phyloP scores from a whole-genome alignment of 1,140 invertebrate species.

The Parasteatoda tepidariorum region DNA sequence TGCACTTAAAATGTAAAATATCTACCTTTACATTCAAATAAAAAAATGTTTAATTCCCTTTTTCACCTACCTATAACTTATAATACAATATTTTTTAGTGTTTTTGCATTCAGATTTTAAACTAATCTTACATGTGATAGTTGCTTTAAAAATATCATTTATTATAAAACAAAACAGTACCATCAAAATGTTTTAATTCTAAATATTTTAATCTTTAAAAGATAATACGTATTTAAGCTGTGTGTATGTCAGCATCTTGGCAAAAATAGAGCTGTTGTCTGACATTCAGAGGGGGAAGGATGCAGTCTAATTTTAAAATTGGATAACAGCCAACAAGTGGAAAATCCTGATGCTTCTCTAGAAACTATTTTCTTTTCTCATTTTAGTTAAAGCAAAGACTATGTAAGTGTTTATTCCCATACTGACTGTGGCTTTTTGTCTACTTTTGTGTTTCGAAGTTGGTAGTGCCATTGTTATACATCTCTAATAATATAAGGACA shows the following conservation, averaged over 20 bases:
- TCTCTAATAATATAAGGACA: background rate
- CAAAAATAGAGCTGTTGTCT: slow-evolving; percentile 53
- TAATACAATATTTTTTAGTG: too few species aligned
- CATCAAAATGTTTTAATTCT: too few species aligned
- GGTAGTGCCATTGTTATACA: slow-evolving; percentile 41
- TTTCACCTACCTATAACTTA: too few species aligned
- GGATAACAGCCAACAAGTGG: slow-evolving; percentile 16
- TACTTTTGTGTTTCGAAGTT: slow-evolving; percentile 9
- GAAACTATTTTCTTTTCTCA: slow-evolving; percentile 25
- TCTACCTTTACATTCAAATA: too few species aligned
- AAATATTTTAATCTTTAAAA: too few species aligned
- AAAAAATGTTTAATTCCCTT: too few species aligned
- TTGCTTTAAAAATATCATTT: too few species aligned
- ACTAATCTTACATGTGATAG: too few species aligned
- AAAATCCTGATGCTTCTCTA: background rate
- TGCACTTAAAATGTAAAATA: too few species aligned
- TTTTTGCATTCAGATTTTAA: too few species aligned
- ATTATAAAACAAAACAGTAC: too few species aligned
- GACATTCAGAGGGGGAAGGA: slow-evolving; percentile 36
- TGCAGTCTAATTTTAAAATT: slow-evolving; percentile 29
- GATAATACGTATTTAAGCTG: slow-evolving; percentile 22
- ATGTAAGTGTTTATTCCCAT: slow-evolving; percentile 42
- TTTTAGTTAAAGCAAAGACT: slow-evolving; percentile 29
- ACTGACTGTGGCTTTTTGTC: slow-evolving; percentile 12
- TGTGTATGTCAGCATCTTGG: slow-evolving; percentile 32